Evolutionary conservation across 2,113 vertebrate genomes (phyloP), one percentile per base, ranked within the genome.

Genomic region (Ceyx cyanopectus): DNA sequence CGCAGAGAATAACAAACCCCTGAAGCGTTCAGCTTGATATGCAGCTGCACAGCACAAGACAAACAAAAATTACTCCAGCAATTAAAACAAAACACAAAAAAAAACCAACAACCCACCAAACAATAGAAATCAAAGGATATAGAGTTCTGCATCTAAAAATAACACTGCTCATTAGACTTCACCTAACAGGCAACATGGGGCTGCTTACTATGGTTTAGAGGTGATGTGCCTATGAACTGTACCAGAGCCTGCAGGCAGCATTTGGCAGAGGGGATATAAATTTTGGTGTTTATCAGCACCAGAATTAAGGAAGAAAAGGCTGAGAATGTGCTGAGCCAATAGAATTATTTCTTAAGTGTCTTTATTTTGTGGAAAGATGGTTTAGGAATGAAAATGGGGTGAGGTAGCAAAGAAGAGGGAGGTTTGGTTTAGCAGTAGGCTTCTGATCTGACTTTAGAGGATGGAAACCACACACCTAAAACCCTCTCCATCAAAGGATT

Each of bases 71-170:
- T 79, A 87, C 93, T 94, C 93, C 74, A 85, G 74, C 90, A 95
- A 85, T 93, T 89, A 68, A 92, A 96, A 96, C 90, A 92, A 92
- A 92, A 91, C 92, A 34, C 7, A 34, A 7, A 93, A 92, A 45
- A 17, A 6, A 95, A 96, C 90, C 90, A 92, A 37, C 37, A 37
- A 37, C 37, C 37, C 37, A 37, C 37, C 37, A 37, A 81, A 96
- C 95, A 92, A 96, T 96, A 93, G 97, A 95, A 97, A 97, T 96
- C 87, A 89, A 93, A 97, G 89, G 91, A 96, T 87, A 88, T 91
- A 92, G 77, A 92, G 77, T 82, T 65, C 43, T 91, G 74, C 87
- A 95, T 91, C 94, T 97, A 96, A 97, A 95, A 95, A 96, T 97
- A 97, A 80, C 56, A 63, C 66, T 90, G 75, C 91, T 95, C 87